Base-by-base conservation (phyloP, 2,888 invertebrate species). In the Tolmerus cingulatus region DNA sequence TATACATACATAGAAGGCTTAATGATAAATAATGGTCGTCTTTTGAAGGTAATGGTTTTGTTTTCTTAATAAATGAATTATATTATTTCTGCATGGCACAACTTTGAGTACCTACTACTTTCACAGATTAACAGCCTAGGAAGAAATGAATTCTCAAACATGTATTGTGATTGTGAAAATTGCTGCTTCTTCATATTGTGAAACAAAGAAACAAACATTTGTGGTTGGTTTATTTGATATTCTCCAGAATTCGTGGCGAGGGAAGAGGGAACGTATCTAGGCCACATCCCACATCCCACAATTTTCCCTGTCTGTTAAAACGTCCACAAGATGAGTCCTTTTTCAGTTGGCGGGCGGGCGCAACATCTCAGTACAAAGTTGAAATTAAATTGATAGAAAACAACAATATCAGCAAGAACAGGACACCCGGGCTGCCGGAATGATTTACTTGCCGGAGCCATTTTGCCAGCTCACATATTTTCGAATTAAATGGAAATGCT, bases 391-490 rank as follows among this genome's bases (percentile, higher is more conserved):
- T 78, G 43, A 43, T 37, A 78, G 78, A 78, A 78, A 78, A 78
- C 82, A 82, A 55, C 82, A 27, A 34, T 37, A 57, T 66, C 82
- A 55, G 57, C 82, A 82, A 82, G 30, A 82, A 66, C 85, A 74
- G 85, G 66, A 74, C 66, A n/a, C 40, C 5, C 5, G 23, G 43
- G 40, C 74, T 66, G 66, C 27, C 40, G 23, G 66, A 37, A 85
- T 85, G 74, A 85, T 85, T 85, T 85, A 85, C 85, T 74, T 40
- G 40, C 30, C 43, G 43, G 74, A 85, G 66, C 66, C 34, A 85
- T 85, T 85, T 85, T 85, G 85, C 74, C 74, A 85, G 85, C 66
- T 85, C 85, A 85, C 85, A 85, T 85, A 85, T 85, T 85, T 85
- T 85, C 85, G 85, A 66, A 85, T 85, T 85, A 85, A 85, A 74